Evolutionary conservation across 2,888 invertebrate species (phyloP).

Genomic region (Empis stercorea): DNA sequence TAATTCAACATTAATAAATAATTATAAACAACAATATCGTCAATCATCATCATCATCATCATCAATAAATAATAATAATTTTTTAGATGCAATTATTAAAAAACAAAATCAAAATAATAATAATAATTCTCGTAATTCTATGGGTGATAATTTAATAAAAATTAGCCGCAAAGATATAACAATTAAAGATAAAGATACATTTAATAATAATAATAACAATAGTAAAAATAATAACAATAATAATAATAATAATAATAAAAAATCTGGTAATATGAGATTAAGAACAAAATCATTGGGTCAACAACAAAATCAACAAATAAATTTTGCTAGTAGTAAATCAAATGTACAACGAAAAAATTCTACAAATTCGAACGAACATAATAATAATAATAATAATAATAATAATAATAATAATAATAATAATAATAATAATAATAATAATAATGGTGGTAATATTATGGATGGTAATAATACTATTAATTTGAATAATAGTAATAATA

Average conservation of each 20-base stretch:
- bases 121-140: slow-evolving; percentile 9
- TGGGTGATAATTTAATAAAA: slow-evolving; percentile 13
- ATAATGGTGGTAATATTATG: background rate
- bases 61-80: background rate
- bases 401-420: slow-evolving; percentile 22
- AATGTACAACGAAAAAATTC: slow-evolving; percentile 13
- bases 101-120: background rate
- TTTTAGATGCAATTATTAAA: background rate
- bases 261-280: background rate
- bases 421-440: slow-evolving; percentile 12
- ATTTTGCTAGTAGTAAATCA: slow-evolving; percentile 8
- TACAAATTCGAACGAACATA: slow-evolving; percentile 5
- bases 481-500: background rate
- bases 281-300: slow-evolving; percentile 7
- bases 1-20: background rate
- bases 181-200: slow-evolving; percentile 6
- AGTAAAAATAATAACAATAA: no score
- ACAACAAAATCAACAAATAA: slow-evolving; percentile 14
- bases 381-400: slow-evolving; percentile 13
- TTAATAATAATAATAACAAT: slow-evolving; percentile 9
- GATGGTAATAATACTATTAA: no score
- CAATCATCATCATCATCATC: background rate
- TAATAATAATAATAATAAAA: slow-evolving; percentile 9
- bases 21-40: background rate
- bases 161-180: slow-evolving; percentile 14